Evolutionary conservation across 2,888 invertebrate species (phyloP).

Genomic region (Cryptus armator): DNA sequence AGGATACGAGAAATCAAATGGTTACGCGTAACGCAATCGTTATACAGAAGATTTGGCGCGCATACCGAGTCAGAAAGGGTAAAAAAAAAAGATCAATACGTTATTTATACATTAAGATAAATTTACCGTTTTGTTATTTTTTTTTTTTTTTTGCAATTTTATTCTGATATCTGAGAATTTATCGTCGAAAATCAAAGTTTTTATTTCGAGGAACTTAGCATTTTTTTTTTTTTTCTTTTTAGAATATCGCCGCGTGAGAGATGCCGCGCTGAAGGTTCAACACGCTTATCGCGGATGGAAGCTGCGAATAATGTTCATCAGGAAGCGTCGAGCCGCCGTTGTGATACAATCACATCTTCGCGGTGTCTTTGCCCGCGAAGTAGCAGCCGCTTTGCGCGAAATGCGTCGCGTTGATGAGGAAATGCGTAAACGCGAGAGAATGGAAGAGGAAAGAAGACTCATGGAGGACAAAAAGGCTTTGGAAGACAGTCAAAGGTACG

Average conservation of each 20-base stretch:
- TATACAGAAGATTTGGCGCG: constrained; percentile 92
- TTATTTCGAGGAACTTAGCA: not conserved
- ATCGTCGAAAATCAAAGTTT: not conserved
- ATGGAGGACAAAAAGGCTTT: constrained; percentile 87
- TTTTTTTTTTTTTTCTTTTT: constrained; percentile 37
- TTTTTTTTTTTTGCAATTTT: not conserved
- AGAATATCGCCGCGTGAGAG: constrained; percentile 89
- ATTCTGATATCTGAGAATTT: not conserved
- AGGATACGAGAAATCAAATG: constrained; percentile 91
- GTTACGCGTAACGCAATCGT: constrained; percentile 90
- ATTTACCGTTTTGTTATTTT: not conserved
- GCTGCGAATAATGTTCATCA: constrained; percentile 92
- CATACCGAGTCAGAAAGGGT: constrained; percentile 88
- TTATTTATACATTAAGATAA: not conserved
- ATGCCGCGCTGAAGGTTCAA: constrained; percentile 91
- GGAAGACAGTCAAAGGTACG: constrained; percentile 89
- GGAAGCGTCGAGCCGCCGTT: constrained; percentile 93
- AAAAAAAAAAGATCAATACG: constrained; percentile 49
- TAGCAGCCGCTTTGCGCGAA: constrained; percentile 93
- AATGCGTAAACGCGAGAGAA: constrained; percentile 92
- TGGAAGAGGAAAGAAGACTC: constrained; percentile 90
- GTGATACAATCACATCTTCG: constrained; percentile 94
- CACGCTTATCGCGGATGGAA: constrained; percentile 95
- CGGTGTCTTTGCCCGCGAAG: constrained; percentile 96
- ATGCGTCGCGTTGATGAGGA: constrained; percentile 95